phyloP scores from a whole-genome alignment of 1,140 invertebrate genomes.

The Drosophila pruinosa region DNA sequence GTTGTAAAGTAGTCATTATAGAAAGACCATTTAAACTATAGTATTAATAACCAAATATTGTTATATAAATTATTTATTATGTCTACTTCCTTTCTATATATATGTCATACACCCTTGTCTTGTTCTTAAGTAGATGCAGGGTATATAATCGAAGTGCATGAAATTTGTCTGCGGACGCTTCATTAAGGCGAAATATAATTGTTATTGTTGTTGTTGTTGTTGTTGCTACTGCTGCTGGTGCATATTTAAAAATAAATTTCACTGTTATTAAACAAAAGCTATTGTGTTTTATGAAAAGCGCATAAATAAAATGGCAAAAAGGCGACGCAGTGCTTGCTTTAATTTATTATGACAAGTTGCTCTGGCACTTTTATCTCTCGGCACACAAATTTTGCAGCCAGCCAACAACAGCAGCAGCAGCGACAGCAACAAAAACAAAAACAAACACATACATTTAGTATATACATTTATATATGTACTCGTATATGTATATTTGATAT shows the following conservation, averaged over 20 bases:
- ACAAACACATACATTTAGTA: constrained; percentile 1
- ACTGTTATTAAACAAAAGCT: constrained; percentile 79
- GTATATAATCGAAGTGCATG: constrained; percentile 61
- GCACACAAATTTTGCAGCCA: constrained; percentile 66
- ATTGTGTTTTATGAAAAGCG: constrained; percentile 80
- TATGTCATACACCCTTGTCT: neutral
- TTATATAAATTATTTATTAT: neutral
- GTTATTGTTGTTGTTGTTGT: constrained; percentile 44
- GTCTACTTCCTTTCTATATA: neutral
- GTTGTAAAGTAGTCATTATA: neutral
- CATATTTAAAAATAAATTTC: constrained; percentile 67
- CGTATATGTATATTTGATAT: constrained; percentile 45
- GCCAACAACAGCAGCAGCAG: constrained; percentile 26
- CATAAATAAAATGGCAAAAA: constrained; percentile 77
- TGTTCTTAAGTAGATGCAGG: neutral
- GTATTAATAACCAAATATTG: too few relatives aligned
- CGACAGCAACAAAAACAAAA: constrained; percentile 16
- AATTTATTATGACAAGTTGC: constrained; percentile 82
- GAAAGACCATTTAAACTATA: too few relatives aligned
- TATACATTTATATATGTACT: constrained; percentile 29
- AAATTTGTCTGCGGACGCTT: constrained; percentile 62
- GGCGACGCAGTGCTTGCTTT: constrained; percentile 57
- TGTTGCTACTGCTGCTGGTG: constrained; percentile 23
- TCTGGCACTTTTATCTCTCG: constrained; percentile 79
- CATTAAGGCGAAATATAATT: constrained; percentile 59